phyloP scores from a whole-genome alignment of 1,140 invertebrate genomes.

The Cryptotermes secundus region DNA sequence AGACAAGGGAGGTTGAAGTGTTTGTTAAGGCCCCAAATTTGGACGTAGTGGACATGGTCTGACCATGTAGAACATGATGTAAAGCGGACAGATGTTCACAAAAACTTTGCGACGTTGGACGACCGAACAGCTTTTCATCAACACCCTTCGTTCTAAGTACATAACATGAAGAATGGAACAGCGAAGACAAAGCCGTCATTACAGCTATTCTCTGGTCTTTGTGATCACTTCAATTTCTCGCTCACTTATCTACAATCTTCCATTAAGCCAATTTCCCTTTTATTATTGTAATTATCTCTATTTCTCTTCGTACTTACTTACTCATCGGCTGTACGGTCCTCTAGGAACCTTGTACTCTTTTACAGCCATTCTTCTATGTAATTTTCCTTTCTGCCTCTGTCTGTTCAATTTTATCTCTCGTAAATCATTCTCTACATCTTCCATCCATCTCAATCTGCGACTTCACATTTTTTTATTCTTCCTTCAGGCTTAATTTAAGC shows the following conservation, averaged over 20 bases:
- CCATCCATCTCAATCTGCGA: too few relatives aligned
- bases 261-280: neutral
- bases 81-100: neutral
- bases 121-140: neutral
- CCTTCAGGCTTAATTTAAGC: too few relatives aligned
- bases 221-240: neutral
- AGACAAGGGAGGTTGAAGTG: neutral
- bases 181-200: neutral
- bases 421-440: too few relatives aligned
- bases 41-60: neutral
- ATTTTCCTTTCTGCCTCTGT: too few relatives aligned
- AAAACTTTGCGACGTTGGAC: neutral
- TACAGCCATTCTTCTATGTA: too few relatives aligned
- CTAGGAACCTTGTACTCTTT: too few relatives aligned
- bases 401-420: too few relatives aligned
- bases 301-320: too few relatives aligned
- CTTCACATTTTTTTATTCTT: too few relatives aligned
- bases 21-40: neutral
- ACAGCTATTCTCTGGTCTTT: neutral
- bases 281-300: neutral
- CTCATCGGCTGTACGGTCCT: too few relatives aligned
- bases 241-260: neutral
- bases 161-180: neutral
- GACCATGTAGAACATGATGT: neutral
- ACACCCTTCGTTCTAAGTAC: too few relatives aligned